Evolutionary conservation across 2,113 vertebrate species (phyloP), one percentile per base, ranked within the genome.

Genomic region (Nesoenas mayeri): DNA sequence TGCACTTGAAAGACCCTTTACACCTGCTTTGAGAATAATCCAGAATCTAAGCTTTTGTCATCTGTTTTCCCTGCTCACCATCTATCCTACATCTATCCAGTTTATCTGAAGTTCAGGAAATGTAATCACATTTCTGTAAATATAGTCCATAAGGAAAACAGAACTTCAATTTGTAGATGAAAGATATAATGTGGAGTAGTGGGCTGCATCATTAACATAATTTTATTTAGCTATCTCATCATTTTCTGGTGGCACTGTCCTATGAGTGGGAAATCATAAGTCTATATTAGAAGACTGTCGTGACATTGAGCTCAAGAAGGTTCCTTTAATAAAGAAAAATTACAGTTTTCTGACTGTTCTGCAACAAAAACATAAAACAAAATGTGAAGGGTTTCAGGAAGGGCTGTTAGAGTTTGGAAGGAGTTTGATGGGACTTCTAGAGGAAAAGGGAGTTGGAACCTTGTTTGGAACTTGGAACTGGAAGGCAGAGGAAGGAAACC

Each of bases 401-500:
- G n/a, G 9, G 12, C 36, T 65, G 2, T 65, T 61, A 50, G 70
- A 79, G 14, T 69, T 89, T 54, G 42, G 60, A 80, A 73, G 51
- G 36, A 62, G 21, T 81, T 92, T 51, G 47, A 11, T 15, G 58
- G 20, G 36, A 62, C 21, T 80, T 83, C 9, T 21, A 36, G 67
- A 66, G 60, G 60, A 96, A 92, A 84, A 85, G 31, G 71, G 73
- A 92, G 65, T 58, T 80, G 73, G 44, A 77, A 25, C 21, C 36
- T 69, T 84, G 9, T 79, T 83, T 86, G 54, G 29, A 61, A 83
- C 40, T 85, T 77, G 44, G 50, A 91, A 67, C 42, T 50, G 34
- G 42, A 62, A 78, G 32, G 28, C 48, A 60, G 81, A 94, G 73
- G 73, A 93, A 93, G 90, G 90, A 93, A 91, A 56, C 16, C 51